These are phyloP conservation scores for Apeira syringaria DNA, from an alignment of 2,888 invertebrate genomes.

Conservation along the genomic window DNA sequence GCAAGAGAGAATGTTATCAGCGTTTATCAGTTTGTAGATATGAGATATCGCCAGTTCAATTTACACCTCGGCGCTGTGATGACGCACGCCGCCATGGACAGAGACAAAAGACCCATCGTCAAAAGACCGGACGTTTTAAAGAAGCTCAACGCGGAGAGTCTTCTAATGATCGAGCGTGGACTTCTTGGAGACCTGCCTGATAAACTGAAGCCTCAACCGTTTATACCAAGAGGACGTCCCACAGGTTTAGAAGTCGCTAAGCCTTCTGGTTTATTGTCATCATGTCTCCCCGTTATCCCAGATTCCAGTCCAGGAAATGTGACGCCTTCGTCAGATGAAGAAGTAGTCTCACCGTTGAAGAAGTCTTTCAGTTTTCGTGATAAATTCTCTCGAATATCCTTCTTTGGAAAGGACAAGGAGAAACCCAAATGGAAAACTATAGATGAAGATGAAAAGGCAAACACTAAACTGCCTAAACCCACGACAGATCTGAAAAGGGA, in stretches of 20 bases:
- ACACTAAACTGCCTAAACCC: background rate
- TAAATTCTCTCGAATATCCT: slow-evolving; percentile 62
- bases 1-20: slow-evolving; percentile 52
- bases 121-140: slow-evolving; percentile 64
- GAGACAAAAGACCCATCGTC: slow-evolving; percentile 52
- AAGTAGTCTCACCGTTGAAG: slow-evolving; percentile 57
- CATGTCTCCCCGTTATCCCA: slow-evolving; percentile 57
- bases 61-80: slow-evolving; percentile 54
- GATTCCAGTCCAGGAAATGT: slow-evolving; percentile 49
- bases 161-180: slow-evolving; percentile 69
- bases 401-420: slow-evolving; percentile 63
- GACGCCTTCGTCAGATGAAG: slow-evolving; percentile 55
- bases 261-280: slow-evolving; percentile 67
- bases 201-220: slow-evolving; percentile 61
- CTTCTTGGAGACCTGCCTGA: slow-evolving; percentile 68
- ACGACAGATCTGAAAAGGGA: slow-evolving; percentile 29
- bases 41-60: slow-evolving; percentile 56
- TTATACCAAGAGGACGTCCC: slow-evolving; percentile 59
- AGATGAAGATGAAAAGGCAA: slow-evolving; percentile 47
- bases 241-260: slow-evolving; percentile 68
- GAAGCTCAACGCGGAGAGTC: slow-evolving; percentile 67
- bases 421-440: slow-evolving; percentile 58
- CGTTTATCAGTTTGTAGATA: slow-evolving; percentile 64
- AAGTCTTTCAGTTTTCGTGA: slow-evolving; percentile 76
- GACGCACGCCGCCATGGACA: slow-evolving; percentile 68